These are phyloP conservation scores for Sebastes aleutianus DNA, from an alignment of 2,797 vertebrate species.

Conservation along the genomic window DNA sequence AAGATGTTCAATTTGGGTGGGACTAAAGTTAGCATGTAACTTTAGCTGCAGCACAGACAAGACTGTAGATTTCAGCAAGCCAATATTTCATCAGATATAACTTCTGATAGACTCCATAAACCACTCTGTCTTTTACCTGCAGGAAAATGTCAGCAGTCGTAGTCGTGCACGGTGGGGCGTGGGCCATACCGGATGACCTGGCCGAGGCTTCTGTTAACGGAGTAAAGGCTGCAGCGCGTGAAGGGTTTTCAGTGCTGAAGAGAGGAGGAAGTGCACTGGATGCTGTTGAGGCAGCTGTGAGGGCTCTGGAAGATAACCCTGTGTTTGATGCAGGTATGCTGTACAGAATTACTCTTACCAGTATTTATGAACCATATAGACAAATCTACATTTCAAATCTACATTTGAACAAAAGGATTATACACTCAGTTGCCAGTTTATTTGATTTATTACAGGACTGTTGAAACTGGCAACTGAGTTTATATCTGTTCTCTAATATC, in stretches of 20 bases:
- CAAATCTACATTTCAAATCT: neutral
- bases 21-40: neutral
- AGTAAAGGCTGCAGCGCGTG: conserved; percentile 75
- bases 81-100: neutral
- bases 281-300: conserved; percentile 82
- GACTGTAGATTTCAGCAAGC: neutral
- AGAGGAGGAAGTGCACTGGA: conserved; percentile 76
- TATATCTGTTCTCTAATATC: neutral
- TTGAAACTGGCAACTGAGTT: neutral
- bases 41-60: neutral
- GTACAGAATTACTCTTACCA: accelerated
- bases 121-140: neutral
- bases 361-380: neutral
- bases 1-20: neutral
- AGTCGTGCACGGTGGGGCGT: conserved; percentile 85
- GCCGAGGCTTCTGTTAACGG: conserved; percentile 71
- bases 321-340: conserved; percentile 78
- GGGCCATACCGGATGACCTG: conserved; percentile 80
- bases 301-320: conserved; percentile 76
- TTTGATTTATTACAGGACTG: neutral
- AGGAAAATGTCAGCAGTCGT: conserved; percentile 76
- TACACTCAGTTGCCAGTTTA: neutral
- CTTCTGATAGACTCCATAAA: neutral
- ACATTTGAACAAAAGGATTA: neutral
- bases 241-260: conserved; percentile 70